Base-by-base conservation (phyloP, 2,888 invertebrate genomes). In the Pandemis cinnamomeana region DNA sequence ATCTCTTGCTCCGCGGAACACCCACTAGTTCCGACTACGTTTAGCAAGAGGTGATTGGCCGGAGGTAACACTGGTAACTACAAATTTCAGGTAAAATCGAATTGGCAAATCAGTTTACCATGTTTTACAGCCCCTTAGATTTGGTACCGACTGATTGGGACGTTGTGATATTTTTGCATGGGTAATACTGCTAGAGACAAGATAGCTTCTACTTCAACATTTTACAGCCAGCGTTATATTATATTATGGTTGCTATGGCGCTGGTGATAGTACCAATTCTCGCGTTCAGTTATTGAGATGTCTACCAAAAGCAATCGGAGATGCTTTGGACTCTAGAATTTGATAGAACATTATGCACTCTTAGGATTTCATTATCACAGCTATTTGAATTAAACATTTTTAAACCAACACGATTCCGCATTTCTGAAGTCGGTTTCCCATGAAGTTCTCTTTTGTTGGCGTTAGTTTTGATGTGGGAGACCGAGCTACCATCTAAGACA, bases 1-100 rank as follows among this genome's bases (percentile, higher is more conserved):
- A 73, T 73, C 72, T 58, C 67, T 36, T 51, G 27, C 51, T 53
- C 53, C 46, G 64, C 64, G 64, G 71, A 55, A 55, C 71, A 64
- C 71, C 71, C 64, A 63, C 71, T 63, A 64, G 62, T 71, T 71
- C 11, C 46, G 46, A 11, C 44, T 13, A 20, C 20, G 58, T 67
- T 67, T 67, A 53, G 53, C 67, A 67, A 20, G 20, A 20, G 60
- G 51, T n/a, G 13, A 36, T 5, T 27, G 51, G 27, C n/a, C 27
- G 36, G 27, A 4, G 27, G 27, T 36, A 36, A 36, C 27, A 66
- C 51, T 51, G 8, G 36, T 36, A 66, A 66, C 10, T 55, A 5
- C 11, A 46, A 46, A 46, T 46, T 15, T 51, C 5, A n/a, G 15
- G n/a, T 51, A 51, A n/a, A 15, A n/a, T 51, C 15, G n/a, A 51